Conservation (phyloP, 1,140 invertebrate species). For the Drosophila sulfurigaster region DNA sequence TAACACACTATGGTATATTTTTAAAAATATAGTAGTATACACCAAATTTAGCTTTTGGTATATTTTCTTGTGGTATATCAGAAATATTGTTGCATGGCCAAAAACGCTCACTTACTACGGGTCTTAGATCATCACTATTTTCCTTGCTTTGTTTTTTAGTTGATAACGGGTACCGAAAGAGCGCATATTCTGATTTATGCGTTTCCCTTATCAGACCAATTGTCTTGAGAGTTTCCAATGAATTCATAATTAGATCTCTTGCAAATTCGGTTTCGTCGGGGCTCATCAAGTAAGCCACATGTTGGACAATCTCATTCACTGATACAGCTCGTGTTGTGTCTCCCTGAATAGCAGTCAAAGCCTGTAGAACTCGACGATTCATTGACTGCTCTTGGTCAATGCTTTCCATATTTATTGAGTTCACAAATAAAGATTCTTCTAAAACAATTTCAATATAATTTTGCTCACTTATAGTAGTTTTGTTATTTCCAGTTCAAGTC, state of each 20-base stretch:
- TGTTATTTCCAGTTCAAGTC: neutral
- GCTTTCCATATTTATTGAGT: neutral
- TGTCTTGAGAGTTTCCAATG: neutral
- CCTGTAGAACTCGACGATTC: neutral
- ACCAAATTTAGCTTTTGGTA: too few species aligned
- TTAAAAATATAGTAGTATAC: too few species aligned
- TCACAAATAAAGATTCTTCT: neutral
- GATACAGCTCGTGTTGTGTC: neutral
- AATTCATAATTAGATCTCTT: neutral
- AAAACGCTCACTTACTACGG: too few species aligned
- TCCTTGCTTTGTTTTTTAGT: neutral
- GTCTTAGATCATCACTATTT: too few species aligned
- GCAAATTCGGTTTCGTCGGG: neutral
- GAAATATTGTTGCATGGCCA: too few species aligned
- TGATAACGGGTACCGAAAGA: neutral
- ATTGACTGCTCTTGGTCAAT: neutral
- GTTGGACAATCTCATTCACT: neutral
- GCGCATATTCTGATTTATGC: neutral
- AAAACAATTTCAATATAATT: neutral
- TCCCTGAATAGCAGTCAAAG: neutral
- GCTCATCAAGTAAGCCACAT: neutral
- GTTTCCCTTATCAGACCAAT: neutral
- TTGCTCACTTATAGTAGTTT: neutral
- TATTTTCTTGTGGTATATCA: too few species aligned
- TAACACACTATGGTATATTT: too few species aligned